Evolutionary conservation across 2,888 invertebrate species (phyloP).

Genomic region (Unio delphinus): DNA sequence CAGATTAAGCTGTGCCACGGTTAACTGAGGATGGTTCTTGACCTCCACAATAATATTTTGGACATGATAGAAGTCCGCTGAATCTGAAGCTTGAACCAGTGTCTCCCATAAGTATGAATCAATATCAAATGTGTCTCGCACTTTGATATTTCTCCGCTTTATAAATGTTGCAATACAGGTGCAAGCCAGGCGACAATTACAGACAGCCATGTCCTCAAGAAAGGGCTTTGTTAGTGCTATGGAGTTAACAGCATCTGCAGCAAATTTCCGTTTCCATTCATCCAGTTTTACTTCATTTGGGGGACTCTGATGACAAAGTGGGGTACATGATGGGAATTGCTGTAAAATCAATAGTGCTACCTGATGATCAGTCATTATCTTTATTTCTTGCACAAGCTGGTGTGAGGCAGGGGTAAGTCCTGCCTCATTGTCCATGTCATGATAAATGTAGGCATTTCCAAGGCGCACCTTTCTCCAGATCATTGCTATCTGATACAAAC

Average conservation of each 20-base stretch:
- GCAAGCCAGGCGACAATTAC: constrained; percentile 50
- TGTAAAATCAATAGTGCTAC: constrained; percentile 51
- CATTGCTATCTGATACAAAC: constrained; percentile 53
- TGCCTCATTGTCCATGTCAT: constrained; percentile 37
- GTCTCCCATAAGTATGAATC: constrained; percentile 39
- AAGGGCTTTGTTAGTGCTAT: constrained; percentile 58
- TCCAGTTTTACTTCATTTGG: constrained; percentile 44
- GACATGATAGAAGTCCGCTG: constrained; percentile 35
- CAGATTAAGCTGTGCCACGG: constrained; percentile 50
- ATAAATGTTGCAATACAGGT: constrained; percentile 47
- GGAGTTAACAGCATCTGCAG: constrained; percentile 56
- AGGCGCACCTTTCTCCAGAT: constrained; percentile 54
- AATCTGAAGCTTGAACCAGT: constrained; percentile 35
- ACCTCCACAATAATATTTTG: constrained; percentile 52
- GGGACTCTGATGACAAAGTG: constrained; percentile 49
- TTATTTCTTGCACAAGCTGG: constrained; percentile 61
- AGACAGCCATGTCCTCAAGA: constrained; percentile 38
- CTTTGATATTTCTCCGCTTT: constrained; percentile 27
- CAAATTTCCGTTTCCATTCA: constrained; percentile 52
- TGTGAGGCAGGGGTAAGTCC: constrained; percentile 46
- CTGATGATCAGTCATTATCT: constrained; percentile 56
- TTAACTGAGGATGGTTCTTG: constrained; percentile 57
- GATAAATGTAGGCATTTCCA: constrained; percentile 55
- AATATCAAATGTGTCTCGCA: constrained; percentile 41
- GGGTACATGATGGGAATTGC: constrained; percentile 47